Evolutionary conservation across 2,797 vertebrate species (phyloP).

Genomic region (Mus spretus): DNA sequence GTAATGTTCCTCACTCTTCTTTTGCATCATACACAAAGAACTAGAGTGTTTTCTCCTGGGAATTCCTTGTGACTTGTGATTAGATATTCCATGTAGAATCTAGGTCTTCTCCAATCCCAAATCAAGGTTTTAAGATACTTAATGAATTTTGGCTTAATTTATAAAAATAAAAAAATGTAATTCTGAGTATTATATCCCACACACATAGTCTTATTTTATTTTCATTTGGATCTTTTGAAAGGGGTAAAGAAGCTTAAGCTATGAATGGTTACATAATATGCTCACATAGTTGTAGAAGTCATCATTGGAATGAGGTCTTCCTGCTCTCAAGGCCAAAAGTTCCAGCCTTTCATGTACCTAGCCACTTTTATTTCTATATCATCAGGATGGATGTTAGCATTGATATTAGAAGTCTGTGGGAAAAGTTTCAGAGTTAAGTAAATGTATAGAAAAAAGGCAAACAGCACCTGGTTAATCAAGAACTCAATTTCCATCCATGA

Average conservation of each 20-base stretch:
- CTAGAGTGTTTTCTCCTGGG: background rate
- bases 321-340: background rate
- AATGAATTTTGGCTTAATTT: background rate
- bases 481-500: background rate
- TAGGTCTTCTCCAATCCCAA: background rate
- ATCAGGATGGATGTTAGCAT: background rate
- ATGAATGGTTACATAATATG: background rate
- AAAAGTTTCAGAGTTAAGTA: background rate
- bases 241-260: background rate
- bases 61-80: background rate
- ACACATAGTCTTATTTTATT: background rate
- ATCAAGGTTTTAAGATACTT: background rate
- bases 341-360: background rate
- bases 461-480: background rate
- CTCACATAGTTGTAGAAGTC: background rate
- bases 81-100: too few species aligned
- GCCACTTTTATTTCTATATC: background rate
- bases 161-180: background rate
- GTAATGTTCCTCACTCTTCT: background rate
- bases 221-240: background rate
- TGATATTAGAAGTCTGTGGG: background rate
- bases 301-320: background rate
- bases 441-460: background rate
- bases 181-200: background rate
- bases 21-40: background rate